A percentile compares a stretch with the other conserved stretches of the same genome.
phyloP scores from a whole-genome alignment of 2,888 invertebrate species.

The Octonoba sinensis region DNA sequence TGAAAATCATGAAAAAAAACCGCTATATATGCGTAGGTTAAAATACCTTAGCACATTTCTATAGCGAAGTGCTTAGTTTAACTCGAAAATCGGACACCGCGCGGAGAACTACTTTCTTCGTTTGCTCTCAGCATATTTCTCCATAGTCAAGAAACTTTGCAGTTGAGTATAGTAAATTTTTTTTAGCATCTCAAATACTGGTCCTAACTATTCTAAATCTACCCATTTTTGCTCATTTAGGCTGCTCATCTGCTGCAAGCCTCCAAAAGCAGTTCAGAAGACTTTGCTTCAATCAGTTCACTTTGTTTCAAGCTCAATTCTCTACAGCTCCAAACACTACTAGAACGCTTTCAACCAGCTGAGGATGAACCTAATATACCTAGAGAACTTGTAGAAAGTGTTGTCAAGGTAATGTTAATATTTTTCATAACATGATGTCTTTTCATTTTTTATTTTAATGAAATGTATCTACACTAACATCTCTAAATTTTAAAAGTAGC shows the following conservation, averaged over 20 bases:
- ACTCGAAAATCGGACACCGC: too few relatives aligned
- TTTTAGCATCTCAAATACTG: too few relatives aligned
- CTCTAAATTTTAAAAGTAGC: too few relatives aligned
- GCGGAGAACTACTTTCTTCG: too few relatives aligned
- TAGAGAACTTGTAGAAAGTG: conserved; percentile 77
- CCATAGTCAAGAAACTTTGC: too few relatives aligned
- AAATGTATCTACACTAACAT: not conserved
- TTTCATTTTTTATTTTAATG: not conserved
- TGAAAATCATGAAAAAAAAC: too few relatives aligned
- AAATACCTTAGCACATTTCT: too few relatives aligned
- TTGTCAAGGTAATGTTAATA: conserved; percentile 73
- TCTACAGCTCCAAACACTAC: conserved; percentile 87
- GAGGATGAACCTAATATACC: conserved; percentile 77
- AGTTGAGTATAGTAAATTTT: too few relatives aligned
- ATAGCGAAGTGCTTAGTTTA: too few relatives aligned
- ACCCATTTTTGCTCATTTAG: conserved; percentile 73
- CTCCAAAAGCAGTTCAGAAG: conserved; percentile 86
- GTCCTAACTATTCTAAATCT: too few relatives aligned
- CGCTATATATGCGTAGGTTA: too few relatives aligned
- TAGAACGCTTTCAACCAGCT: conserved; percentile 79
- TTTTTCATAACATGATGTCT: not conserved
- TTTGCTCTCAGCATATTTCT: too few relatives aligned
- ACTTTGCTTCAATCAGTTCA: conserved; percentile 88
- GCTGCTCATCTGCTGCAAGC: conserved; percentile 87
- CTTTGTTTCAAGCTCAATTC: conserved; percentile 98